Evolutionary conservation across 2,113 vertebrate species (phyloP).

Genomic region (Sigmodon hispidus): DNA sequence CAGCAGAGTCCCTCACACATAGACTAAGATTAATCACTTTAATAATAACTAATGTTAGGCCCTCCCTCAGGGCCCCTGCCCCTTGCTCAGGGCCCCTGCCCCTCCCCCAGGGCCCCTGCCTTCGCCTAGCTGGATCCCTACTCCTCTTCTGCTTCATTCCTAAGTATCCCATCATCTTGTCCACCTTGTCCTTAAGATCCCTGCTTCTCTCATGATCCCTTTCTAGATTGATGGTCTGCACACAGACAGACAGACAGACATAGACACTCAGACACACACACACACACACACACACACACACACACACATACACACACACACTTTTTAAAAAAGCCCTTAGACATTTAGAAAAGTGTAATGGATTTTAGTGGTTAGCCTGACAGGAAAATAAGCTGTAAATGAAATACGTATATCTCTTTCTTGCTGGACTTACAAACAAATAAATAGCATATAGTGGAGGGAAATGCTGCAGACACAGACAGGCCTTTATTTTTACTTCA

Average conservation of each 20-base stretch:
- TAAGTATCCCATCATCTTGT: neutral
- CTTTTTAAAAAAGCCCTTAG: neutral
- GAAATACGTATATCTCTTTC: neutral
- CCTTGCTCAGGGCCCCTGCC: no score
- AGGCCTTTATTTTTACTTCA: neutral
- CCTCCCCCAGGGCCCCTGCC: neutral
- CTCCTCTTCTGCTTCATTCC: neutral
- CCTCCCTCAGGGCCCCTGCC: neutral
- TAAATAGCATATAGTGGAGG: neutral
- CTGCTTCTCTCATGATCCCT: neutral
- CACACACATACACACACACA: neutral
- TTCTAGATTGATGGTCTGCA: neutral
- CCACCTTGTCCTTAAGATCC: neutral
- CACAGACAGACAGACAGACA: no score
- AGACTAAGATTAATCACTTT: slow-evolving; percentile 18
- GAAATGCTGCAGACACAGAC: neutral
- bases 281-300: neutral
- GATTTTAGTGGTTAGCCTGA: neutral
- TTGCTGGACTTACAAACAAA: neutral
- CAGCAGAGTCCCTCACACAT: neutral
- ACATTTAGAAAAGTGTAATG: slow-evolving; percentile 24
- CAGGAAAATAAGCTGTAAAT: neutral
- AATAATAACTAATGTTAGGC: neutral
- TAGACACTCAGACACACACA: neutral
- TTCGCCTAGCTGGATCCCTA: neutral